These are phyloP conservation scores for Sphecodes monilicornis DNA, from an alignment of 2,888 invertebrate genomes.

Conservation along the genomic window DNA sequence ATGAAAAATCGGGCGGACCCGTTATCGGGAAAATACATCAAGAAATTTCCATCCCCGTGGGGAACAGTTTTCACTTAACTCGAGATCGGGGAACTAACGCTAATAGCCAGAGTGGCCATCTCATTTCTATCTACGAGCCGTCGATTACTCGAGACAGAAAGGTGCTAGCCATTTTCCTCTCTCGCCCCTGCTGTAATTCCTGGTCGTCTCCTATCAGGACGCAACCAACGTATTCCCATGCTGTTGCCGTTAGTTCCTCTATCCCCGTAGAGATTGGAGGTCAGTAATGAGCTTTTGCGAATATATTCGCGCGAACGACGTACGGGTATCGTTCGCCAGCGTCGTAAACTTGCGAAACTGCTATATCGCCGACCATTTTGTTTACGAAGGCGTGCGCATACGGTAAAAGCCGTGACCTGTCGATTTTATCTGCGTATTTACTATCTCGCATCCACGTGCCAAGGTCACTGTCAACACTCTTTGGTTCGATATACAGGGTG, in stretches of 20 bases:
- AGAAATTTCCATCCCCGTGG: background rate
- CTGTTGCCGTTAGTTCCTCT: background rate
- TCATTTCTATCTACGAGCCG: background rate
- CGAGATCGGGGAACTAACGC: background rate
- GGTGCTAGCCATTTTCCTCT: background rate
- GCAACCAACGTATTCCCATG: background rate
- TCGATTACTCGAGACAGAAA: conserved; percentile 13
- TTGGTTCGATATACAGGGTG: no score
- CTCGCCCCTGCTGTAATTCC: background rate
- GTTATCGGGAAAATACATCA: background rate
- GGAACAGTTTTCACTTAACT: conserved; percentile 5
- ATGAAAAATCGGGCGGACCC: background rate
- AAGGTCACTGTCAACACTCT: no score
- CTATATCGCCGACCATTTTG: background rate
- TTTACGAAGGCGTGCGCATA: background rate
- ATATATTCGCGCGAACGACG: background rate
- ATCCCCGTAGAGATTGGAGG: background rate
- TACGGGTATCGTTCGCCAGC: background rate
- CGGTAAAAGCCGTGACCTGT: background rate
- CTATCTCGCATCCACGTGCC: no score
- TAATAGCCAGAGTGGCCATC: conserved; percentile 1
- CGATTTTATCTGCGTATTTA: no score
- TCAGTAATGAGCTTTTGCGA: background rate
- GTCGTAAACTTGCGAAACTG: no score
- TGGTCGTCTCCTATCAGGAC: background rate